A percentile compares a stretch with the other conserved stretches of the same genome.
phyloP scores from a whole-genome alignment of 2,113 vertebrate species.

The Chionodraco myersi region DNA sequence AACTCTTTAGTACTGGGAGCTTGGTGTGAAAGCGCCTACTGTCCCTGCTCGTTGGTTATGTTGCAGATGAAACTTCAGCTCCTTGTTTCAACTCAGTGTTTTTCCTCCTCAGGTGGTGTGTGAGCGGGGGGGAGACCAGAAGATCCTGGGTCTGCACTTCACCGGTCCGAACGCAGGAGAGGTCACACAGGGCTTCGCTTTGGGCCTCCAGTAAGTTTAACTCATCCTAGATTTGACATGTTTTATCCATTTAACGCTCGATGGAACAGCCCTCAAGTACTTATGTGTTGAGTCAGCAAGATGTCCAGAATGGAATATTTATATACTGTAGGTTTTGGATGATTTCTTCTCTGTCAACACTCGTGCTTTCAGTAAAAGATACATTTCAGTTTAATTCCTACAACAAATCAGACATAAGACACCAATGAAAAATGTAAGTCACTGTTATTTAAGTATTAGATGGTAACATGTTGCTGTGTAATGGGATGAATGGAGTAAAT shows the following conservation, averaged over 20 bases:
- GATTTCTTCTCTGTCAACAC: not conserved
- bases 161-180: slow-evolving; percentile 95
- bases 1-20: too few species aligned
- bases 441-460: not conserved
- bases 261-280: not conserved
- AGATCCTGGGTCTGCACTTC: slow-evolving; percentile 94
- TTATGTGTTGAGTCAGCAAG: not conserved
- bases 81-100: not conserved
- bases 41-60: not conserved
- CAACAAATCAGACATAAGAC: not conserved
- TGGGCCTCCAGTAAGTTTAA: slow-evolving; percentile 92
- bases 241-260: not conserved
- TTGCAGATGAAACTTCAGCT: not conserved
- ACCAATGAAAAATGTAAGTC: not conserved
- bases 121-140: slow-evolving; percentile 85
- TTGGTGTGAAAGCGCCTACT: too few species aligned
- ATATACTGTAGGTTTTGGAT: not conserved
- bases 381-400: not conserved
- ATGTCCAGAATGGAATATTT: not conserved
- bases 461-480: not conserved
- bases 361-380: not conserved
- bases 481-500: not conserved
- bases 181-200: slow-evolving; percentile 94
- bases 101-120: slow-evolving; percentile 89
- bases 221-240: not conserved